phyloP scores from a whole-genome alignment of 2,888 invertebrate genomes.

The Carabus problematicus region DNA sequence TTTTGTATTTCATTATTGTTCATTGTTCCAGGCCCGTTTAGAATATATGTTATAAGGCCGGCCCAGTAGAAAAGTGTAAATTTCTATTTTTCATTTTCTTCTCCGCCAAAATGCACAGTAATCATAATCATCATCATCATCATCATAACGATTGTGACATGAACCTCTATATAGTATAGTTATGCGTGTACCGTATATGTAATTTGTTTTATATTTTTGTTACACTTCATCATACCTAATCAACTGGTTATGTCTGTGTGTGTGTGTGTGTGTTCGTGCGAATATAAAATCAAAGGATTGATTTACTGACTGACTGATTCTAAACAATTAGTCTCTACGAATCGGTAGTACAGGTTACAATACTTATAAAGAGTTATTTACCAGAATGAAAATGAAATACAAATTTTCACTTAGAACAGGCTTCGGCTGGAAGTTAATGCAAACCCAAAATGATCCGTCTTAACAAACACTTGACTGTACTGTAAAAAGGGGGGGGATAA shows the following conservation, averaged over 20 bases:
- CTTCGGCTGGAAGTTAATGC: constrained; percentile 7
- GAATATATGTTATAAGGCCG: constrained; percentile 46
- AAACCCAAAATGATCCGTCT: constrained; percentile 14
- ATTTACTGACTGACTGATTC: too few species aligned
- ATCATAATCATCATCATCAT: too few species aligned
- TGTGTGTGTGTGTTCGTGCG: too few species aligned
- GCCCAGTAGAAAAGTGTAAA: constrained; percentile 51
- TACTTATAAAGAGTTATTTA: not conserved
- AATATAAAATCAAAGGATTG: too few species aligned
- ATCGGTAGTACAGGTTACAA: not conserved
- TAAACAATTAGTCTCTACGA: too few species aligned
- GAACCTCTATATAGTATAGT: too few species aligned
- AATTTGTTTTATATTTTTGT: too few species aligned
- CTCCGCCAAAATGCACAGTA: too few species aligned
- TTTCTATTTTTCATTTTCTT: constrained; percentile 42
- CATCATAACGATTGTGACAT: too few species aligned
- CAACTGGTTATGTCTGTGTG: too few species aligned
- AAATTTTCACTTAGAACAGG: constrained; percentile 33
- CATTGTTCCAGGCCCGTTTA: constrained; percentile 52
- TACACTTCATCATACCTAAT: too few species aligned
- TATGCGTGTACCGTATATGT: too few species aligned
- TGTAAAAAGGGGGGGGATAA: not conserved
- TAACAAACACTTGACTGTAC: not conserved
- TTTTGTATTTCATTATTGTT: constrained; percentile 51
- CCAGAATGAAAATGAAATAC: constrained; percentile 20